These are phyloP conservation scores for Mesoclemmys tuberculata DNA, from an alignment of 2,113 vertebrate genomes.

Conservation along the genomic window DNA sequence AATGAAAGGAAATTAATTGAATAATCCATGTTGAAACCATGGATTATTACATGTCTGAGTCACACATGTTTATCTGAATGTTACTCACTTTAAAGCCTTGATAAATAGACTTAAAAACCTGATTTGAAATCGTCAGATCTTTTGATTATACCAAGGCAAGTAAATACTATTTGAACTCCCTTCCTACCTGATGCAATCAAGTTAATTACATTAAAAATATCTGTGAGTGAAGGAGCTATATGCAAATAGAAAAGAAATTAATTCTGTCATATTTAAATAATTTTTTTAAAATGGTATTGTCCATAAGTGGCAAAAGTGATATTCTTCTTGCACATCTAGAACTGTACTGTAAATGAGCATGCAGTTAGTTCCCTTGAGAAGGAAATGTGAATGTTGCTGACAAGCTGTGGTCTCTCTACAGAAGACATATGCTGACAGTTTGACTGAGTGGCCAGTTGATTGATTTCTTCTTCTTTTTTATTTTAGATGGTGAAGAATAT, in stretches of 20 bases:
- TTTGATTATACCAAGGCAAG: constrained; percentile 57
- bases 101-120: constrained; percentile 31
- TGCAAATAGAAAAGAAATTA: constrained; percentile 49
- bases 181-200: constrained; percentile 48
- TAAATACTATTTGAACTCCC: constrained; percentile 51
- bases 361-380: constrained; percentile 38
- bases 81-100: constrained; percentile 21
- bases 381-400: constrained; percentile 50
- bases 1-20: constrained; percentile 25
- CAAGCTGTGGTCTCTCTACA: constrained; percentile 45
- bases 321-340: constrained; percentile 9
- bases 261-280: constrained; percentile 20
- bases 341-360: constrained; percentile 18
- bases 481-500: constrained; percentile 97
- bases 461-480: constrained; percentile 59
- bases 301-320: background rate
- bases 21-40: background rate
- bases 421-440: constrained; percentile 59
- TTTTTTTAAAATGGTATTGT: background rate
- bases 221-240: constrained; percentile 25
- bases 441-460: constrained; percentile 53
- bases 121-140: constrained; percentile 22
- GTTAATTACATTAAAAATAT: constrained; percentile 61
- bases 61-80: background rate
- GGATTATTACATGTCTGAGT: background rate